Conservation (phyloP, 30 jellyfish, hydroid and myxozoan species). For the Cassiopea xamachana region DNA sequence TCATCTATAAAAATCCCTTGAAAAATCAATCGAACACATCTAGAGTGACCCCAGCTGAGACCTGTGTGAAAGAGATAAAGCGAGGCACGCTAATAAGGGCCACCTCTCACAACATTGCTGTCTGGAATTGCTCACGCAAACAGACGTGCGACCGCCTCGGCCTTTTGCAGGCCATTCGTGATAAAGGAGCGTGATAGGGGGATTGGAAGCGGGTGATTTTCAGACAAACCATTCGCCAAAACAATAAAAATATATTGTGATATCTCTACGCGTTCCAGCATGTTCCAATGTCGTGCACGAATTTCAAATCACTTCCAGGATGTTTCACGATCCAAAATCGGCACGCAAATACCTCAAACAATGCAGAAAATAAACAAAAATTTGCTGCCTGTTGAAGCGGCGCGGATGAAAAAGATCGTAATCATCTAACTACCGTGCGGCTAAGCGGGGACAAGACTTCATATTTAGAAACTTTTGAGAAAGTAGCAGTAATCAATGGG, state of each 20-base stretch:
- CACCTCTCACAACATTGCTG: neutral
- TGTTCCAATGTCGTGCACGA: constrained; percentile 46
- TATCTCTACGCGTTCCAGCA: neutral
- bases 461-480: too few species aligned
- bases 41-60: neutral
- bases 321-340: constrained; percentile 16
- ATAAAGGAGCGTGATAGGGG: constrained; percentile 25
- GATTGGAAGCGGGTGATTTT: constrained; percentile 4
- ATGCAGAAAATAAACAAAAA: too few species aligned
- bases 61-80: neutral
- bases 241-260: neutral
- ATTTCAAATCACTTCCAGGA: constrained; percentile 33
- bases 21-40: neutral
- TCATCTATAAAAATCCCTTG: neutral
- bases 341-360: constrained; percentile 9
- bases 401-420: too few species aligned
- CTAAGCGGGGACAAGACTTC: too few species aligned
- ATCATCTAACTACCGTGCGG: too few species aligned
- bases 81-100: constrained; percentile 32
- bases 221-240: constrained; percentile 37
- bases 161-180: constrained; percentile 24
- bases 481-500: too few species aligned
- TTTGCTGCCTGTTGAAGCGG: too few species aligned
- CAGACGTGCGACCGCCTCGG: constrained; percentile 19
- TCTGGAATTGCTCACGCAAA: constrained; percentile 62